Evolutionary conservation across 2,888 invertebrate species (phyloP), one percentile per base, ranked within the genome.

Genomic region (Falcaria lacertinaria): DNA sequence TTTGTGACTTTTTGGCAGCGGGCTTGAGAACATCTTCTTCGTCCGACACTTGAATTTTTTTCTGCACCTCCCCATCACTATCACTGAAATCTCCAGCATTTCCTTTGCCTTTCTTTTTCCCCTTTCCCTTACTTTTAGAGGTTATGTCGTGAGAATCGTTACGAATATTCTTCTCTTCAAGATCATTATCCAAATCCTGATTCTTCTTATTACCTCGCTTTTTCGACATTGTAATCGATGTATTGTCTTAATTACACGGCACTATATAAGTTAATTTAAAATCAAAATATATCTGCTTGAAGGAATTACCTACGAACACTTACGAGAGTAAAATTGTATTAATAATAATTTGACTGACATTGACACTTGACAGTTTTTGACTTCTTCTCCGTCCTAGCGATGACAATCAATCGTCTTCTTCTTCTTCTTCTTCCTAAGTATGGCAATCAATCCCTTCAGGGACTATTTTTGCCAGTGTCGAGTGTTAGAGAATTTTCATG

Each of bases 191-290:
- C 0, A 90, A 63, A 50, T 90, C 90, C 64, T 87, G 85, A 57
- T 89, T 91, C 64, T 92, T 92, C 63, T 91, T 92, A 52, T 80
- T 86, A 42, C 89, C 90, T 49, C 85, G 89, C 73, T 90, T 91
- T 68, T 92, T 92, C 28, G 92, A 92, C 92, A 92, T 92, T 35
- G 55, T 68, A 22, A 15, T 6, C 7, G 1, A 22, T 22, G 5
- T 22, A 22, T 22, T 22, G 5, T 7, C 34, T 45, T 19, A 22
- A 36, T 39, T 13, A 28, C 28, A 11, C 11, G 28, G 11, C 28
- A 28, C 1, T 11, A 28, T 7, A 6, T 22, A 22, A 22, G n/a
- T n/a, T n/a, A n/a, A n/a, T n/a, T n/a, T n/a, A n/a, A n/a, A n/a
- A n/a, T n/a, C n/a, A n/a, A n/a, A n/a, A n/a, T n/a, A n/a, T n/a